Evolutionary conservation across 1,140 invertebrate genomes (phyloP).

Genomic region (Catajapyx aquilonaris): DNA sequence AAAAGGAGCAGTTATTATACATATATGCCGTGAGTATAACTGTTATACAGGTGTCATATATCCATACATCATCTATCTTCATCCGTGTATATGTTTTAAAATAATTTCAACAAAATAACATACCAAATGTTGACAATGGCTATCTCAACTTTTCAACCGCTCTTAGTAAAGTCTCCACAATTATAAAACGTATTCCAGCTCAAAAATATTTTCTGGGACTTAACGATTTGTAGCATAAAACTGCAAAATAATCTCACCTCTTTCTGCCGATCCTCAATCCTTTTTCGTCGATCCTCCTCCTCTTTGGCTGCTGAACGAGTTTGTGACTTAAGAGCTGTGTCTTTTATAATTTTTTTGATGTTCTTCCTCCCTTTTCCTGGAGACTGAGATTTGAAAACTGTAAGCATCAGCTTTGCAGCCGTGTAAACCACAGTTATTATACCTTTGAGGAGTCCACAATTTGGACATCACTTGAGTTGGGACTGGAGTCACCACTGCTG

Average conservation of each 20-base stretch:
- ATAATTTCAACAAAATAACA: neutral
- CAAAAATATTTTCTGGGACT: neutral
- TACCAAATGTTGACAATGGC: neutral
- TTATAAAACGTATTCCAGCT: neutral
- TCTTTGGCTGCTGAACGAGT: conserved; percentile 73
- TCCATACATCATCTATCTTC: neutral
- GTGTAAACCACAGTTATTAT: no score
- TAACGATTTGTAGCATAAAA: conserved; percentile 7
- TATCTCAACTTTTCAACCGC: neutral
- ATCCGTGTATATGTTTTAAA: neutral
- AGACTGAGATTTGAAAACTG: no score
- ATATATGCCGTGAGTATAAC: neutral
- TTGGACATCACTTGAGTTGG: no score
- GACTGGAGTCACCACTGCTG: no score
- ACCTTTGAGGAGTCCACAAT: no score
- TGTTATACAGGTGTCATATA: neutral
- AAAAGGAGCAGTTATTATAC: neutral
- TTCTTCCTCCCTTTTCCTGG: conserved; percentile 38
- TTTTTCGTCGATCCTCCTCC: conserved; percentile 67
- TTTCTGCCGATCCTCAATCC: conserved; percentile 69
- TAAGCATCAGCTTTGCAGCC: no score
- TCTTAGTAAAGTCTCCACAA: neutral
- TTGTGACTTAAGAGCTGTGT: conserved; percentile 49
- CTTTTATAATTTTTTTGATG: conserved; percentile 60
- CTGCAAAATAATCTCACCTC: conserved; percentile 25